Conservation (phyloP, 1,140 invertebrate species). For the Hycleus phaleratus region DNA sequence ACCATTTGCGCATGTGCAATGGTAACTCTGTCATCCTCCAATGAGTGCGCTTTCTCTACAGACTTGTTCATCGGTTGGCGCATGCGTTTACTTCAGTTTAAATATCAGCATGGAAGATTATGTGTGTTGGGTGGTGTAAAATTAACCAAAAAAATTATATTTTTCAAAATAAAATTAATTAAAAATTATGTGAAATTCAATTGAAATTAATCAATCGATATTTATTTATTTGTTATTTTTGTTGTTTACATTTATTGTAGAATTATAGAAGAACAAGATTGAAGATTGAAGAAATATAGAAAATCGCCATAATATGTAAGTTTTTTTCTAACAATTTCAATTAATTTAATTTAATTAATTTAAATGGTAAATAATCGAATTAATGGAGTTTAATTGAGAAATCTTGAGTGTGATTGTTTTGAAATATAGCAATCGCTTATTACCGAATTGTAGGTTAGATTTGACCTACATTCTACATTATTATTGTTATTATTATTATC, state of each 20-base stretch:
- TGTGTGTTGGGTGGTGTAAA: slow-evolving; percentile 30
- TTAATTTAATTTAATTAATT: background rate
- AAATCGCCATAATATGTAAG: background rate
- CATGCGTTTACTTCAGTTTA: slow-evolving; percentile 21
- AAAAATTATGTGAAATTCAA: background rate
- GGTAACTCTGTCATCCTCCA: too few relatives aligned
- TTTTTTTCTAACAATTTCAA: slow-evolving; percentile 2
- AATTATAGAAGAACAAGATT: background rate
- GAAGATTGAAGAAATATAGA: background rate
- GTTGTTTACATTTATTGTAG: slow-evolving; percentile 3
- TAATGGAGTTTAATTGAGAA: too few relatives aligned
- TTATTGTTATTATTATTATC: too few relatives aligned
- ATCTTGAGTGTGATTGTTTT: too few relatives aligned
- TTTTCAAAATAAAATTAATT: too few relatives aligned
- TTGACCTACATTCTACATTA: slow-evolving; percentile 7
- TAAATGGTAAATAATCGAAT: background rate
- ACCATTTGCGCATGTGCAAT: too few relatives aligned
- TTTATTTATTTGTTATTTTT: too few relatives aligned
- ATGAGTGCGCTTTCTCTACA: too few relatives aligned
- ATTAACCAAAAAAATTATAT: slow-evolving; percentile 23
- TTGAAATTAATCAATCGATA: too few relatives aligned
- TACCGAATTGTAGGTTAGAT: slow-evolving; percentile 12
- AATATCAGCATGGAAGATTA: slow-evolving; percentile 28
- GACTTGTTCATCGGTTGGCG: slow-evolving; percentile 1
- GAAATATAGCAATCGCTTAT: too few relatives aligned